Percentiles rank a stretch among this genome's conserved stretches.
phyloP scores from a whole-genome alignment of 2,113 vertebrate genomes.

The Lepidothrix coronata region DNA sequence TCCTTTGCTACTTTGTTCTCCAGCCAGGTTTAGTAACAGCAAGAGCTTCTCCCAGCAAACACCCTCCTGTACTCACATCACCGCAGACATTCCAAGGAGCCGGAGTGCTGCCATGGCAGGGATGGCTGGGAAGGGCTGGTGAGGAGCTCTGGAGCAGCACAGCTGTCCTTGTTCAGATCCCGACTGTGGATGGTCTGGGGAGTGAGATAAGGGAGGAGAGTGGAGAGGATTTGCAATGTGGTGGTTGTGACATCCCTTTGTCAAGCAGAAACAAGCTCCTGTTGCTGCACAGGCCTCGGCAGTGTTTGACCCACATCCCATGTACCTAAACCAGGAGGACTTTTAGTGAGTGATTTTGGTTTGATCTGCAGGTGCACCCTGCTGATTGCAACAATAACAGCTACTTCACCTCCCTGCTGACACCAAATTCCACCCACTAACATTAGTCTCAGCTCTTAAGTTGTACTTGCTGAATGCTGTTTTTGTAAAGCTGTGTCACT shows the following conservation, averaged over 20 bases:
- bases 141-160: background rate
- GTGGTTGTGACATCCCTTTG: background rate
- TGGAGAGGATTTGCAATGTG: background rate
- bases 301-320: background rate
- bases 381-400: background rate
- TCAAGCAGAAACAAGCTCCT: background rate
- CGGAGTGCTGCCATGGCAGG: background rate
- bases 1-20: background rate
- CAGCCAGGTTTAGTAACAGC: background rate
- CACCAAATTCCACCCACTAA: background rate
- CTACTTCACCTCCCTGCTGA: background rate
- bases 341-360: background rate
- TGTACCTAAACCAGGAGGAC: background rate
- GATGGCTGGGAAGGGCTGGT: background rate
- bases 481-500: background rate
- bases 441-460: background rate
- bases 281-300: background rate
- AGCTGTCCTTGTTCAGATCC: rapidly evolving
- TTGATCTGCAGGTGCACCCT: background rate
- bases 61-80: background rate
- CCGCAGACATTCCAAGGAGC: background rate
- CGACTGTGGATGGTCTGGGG: background rate
- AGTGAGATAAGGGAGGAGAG: background rate
- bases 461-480: background rate
- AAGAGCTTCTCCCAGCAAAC: background rate